These are phyloP conservation scores for Potorous gilbertii DNA, from an alignment of 2,797 vertebrate species.

Conservation along the genomic window DNA sequence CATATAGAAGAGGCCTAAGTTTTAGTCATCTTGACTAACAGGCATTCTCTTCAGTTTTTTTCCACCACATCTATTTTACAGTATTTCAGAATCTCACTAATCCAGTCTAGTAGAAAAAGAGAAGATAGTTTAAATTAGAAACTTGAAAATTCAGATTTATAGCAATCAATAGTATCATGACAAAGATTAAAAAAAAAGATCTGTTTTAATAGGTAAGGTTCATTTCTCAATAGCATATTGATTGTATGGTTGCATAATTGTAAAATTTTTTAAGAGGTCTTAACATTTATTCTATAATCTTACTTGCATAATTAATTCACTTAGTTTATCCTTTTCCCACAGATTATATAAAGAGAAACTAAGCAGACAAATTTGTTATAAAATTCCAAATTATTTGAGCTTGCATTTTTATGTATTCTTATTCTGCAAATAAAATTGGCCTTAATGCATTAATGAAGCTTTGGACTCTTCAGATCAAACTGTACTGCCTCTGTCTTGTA, in stretches of 20 bases:
- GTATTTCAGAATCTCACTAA: slow-evolving; percentile 45
- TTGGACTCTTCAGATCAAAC: background rate
- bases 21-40: background rate
- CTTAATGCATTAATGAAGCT: slow-evolving; percentile 4
- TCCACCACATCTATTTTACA: slow-evolving; percentile 31
- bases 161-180: slow-evolving; percentile 16
- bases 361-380: slow-evolving; percentile 4
- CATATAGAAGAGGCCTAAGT: background rate
- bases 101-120: slow-evolving; percentile 27
- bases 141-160: slow-evolving; percentile 47
- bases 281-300: slow-evolving; percentile 6
- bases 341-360: slow-evolving; percentile 37
- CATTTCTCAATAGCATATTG: slow-evolving; percentile 37
- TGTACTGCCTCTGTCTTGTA: background rate
- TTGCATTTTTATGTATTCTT: slow-evolving; percentile 8
- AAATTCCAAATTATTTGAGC: slow-evolving; percentile 42
- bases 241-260: background rate
- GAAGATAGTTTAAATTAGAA: slow-evolving; percentile 21
- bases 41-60: slow-evolving; percentile 14
- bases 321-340: slow-evolving; percentile 37
- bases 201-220: slow-evolving; percentile 51
- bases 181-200: background rate
- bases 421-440: slow-evolving; percentile 33
- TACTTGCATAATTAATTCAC: slow-evolving; percentile 27
- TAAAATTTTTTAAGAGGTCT: background rate